Evolutionary conservation across 2,888 invertebrate genomes (phyloP).

Genomic region (Panopea generosa): DNA sequence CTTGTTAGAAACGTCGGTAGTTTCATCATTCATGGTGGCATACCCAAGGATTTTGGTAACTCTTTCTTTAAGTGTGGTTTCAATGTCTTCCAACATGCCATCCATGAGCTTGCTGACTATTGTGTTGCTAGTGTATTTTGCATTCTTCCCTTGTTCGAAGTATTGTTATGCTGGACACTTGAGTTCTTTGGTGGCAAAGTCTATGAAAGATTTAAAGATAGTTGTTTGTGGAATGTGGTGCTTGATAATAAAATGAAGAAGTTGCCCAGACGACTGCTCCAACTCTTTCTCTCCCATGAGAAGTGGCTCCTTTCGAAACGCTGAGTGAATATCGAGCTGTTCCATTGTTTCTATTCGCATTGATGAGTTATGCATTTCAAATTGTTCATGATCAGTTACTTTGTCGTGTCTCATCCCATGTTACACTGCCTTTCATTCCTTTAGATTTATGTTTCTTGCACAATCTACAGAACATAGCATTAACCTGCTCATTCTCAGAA

Average conservation of each 20-base stretch:
- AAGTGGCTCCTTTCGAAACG: too few relatives aligned
- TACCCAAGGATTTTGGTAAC: conserved; percentile 21
- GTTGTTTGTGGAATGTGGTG: conserved; percentile 39
- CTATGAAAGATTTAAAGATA: conserved; percentile 28
- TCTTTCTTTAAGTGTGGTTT: conserved; percentile 11
- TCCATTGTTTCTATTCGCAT: conserved; percentile 22
- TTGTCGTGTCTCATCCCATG: conserved; percentile 25
- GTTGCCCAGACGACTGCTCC: conserved; percentile 23
- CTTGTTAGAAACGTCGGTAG: conserved; percentile 18
- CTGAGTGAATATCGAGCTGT: conserved; percentile 11
- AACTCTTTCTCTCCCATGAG: conserved; percentile 29
- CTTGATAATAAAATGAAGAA: conserved; percentile 31
- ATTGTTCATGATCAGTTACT: conserved; percentile 18
- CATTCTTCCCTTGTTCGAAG: conserved; percentile 25
- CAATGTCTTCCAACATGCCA: conserved; percentile 22
- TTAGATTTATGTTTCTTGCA: conserved; percentile 27
- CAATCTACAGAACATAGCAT: conserved; percentile 21
- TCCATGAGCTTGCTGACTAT: conserved; percentile 11
- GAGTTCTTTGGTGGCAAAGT: conserved; percentile 32
- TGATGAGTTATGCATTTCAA: conserved; percentile 25
- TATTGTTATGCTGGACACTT: conserved; percentile 24
- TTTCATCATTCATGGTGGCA: conserved; percentile 35
- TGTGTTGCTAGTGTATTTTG: conserved; percentile 19
- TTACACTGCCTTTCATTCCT: conserved; percentile 18
- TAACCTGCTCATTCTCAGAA: neutral